A percentile compares a stretch with the other conserved stretches of the same genome.
These are phyloP conservation scores for Diaperis boleti DNA, from an alignment of 2,888 invertebrate species.

Conservation along the genomic window DNA sequence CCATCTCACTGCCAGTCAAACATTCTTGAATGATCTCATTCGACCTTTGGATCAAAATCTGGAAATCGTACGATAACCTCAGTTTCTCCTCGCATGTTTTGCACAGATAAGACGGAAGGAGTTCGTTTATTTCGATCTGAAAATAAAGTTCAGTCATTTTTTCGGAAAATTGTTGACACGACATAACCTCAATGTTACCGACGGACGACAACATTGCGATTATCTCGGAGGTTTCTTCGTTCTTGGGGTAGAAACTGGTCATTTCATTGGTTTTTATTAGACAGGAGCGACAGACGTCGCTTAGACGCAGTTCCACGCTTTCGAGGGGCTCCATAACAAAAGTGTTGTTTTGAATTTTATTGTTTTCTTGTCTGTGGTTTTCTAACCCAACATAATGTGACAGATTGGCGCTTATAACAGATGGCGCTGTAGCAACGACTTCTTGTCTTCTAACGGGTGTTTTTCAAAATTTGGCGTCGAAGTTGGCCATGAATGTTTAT, in stretches of 20 bases:
- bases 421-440: no score
- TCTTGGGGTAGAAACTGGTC: constrained; percentile 46
- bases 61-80: constrained; percentile 52
- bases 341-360: no score
- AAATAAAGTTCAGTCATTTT: background rate
- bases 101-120: constrained; percentile 50
- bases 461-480: no score
- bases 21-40: constrained; percentile 44
- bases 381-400: no score
- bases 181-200: constrained; percentile 49
- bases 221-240: constrained; percentile 43
- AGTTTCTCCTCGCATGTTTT: constrained; percentile 53
- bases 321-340: constrained; percentile 8
- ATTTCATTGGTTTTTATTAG: constrained; percentile 48
- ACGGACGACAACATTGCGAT: constrained; percentile 49
- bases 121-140: constrained; percentile 48
- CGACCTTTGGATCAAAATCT: constrained; percentile 52
- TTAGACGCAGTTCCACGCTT: constrained; percentile 24
- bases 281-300: constrained; percentile 53
- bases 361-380: no score
- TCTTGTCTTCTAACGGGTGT: no score
- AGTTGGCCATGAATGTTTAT: no score
- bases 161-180: background rate
- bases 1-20: constrained; percentile 20
- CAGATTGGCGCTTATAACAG: no score